These are phyloP conservation scores for Papilio glaucus DNA, from an alignment of 1,140 invertebrate species.

Conservation along the genomic window DNA sequence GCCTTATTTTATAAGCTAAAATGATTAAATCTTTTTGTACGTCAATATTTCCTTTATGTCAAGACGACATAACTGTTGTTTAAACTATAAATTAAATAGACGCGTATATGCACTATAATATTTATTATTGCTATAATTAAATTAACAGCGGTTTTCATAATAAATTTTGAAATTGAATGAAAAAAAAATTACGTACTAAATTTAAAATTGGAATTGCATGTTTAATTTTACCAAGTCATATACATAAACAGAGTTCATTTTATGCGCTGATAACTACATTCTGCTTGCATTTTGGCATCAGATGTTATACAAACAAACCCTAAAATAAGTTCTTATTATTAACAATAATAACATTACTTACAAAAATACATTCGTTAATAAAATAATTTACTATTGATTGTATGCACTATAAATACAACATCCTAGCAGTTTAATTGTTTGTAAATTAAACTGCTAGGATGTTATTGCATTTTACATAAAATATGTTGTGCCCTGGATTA, in stretches of 20 bases:
- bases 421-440: no score
- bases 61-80: neutral
- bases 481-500: neutral
- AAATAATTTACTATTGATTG: neutral
- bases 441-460: no score
- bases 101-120: neutral
- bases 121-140: neutral
- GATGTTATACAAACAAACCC: neutral
- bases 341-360: neutral
- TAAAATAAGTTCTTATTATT: neutral
- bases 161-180: neutral
- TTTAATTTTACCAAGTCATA: neutral
- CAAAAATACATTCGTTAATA: neutral
- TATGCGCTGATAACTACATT: neutral
- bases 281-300: neutral
- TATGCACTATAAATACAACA: conserved; percentile 4
- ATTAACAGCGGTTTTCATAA: neutral
- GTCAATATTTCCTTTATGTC: no score
- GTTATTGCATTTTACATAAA: no score
- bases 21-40: no score
- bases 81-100: neutral
- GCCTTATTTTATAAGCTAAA: no score
- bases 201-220: neutral
- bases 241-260: neutral
- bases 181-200: no score